These are phyloP conservation scores for Gouania willdenowi DNA, from an alignment of 2,797 vertebrate species.

Conservation along the genomic window DNA sequence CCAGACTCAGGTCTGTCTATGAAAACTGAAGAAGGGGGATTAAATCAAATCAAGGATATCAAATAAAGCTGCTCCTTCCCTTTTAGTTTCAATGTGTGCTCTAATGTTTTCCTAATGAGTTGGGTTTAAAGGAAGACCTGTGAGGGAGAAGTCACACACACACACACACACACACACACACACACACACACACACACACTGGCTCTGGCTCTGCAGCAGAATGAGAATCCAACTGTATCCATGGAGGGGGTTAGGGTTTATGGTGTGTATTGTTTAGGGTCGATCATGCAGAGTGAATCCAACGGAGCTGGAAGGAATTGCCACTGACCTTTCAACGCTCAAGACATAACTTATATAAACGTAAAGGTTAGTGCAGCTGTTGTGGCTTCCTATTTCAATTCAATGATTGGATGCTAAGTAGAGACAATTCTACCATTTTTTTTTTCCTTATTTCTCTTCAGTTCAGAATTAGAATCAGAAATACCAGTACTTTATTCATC, in stretches of 20 bases:
- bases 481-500: too few relatives aligned
- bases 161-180: too few relatives aligned
- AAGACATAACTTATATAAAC: constrained; percentile 33
- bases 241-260: constrained; percentile 2
- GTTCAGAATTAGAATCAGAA: too few relatives aligned
- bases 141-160: constrained; percentile 4
- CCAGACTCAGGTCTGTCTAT: constrained; percentile 23
- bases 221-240: constrained; percentile 1
- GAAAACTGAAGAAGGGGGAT: constrained; percentile 10
- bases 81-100: not conserved
- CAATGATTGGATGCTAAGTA: too few relatives aligned
- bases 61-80: constrained; percentile 27
- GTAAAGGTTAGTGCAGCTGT: constrained; percentile 4
- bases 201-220: not conserved
- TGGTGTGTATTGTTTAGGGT: constrained; percentile 10
- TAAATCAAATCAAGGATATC: constrained; percentile 50
- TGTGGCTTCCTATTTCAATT: not conserved
- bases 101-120: constrained; percentile 40
- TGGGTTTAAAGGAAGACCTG: constrained; percentile 7
- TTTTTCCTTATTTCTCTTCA: too few relatives aligned
- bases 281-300: constrained; percentile 11
- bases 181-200: too few relatives aligned
- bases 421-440: too few relatives aligned
- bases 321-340: constrained; percentile 38
- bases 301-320: constrained; percentile 4